A percentile compares a stretch with the other conserved stretches of the same genome.
Evolutionary conservation across 2,113 vertebrate species (phyloP).

Genomic region (Rhinopomastus cyanomelas): DNA sequence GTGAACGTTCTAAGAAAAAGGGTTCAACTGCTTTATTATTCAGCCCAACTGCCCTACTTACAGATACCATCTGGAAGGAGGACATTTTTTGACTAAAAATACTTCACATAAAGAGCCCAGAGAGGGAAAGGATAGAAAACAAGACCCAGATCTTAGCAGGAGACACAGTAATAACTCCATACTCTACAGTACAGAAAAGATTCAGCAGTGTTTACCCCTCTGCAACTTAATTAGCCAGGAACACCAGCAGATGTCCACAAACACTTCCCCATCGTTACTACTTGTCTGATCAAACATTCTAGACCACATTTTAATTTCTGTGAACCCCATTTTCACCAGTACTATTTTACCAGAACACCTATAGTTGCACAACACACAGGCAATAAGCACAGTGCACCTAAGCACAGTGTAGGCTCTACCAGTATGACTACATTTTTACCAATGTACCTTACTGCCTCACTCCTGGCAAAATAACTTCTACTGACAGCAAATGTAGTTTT

Average conservation of each 20-base stretch:
- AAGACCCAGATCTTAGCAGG: neutral
- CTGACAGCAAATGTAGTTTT: neutral
- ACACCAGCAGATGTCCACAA: neutral
- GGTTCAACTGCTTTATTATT: neutral
- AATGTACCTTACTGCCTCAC: neutral
- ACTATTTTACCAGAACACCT: neutral
- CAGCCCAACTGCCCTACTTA: constrained; percentile 27
- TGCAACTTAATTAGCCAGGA: neutral
- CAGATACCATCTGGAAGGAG: neutral
- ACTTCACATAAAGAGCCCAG: neutral
- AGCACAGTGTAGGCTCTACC: neutral
- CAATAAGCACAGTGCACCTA: neutral
- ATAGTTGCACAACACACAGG: neutral
- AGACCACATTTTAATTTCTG: neutral
- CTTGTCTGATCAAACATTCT: neutral
- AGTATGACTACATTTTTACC: neutral
- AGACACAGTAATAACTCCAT: neutral
- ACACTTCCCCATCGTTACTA: neutral
- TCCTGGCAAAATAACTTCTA: neutral
- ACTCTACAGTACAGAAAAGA: neutral
- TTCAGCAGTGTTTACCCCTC: neutral
- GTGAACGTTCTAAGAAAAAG: neutral
- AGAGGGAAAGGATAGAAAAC: neutral
- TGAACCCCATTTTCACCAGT: neutral
- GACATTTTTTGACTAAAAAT: constrained; percentile 1